These are phyloP conservation scores for Sitta carolinensis DNA, from an alignment of 2,797 vertebrate species.

Conservation along the genomic window DNA sequence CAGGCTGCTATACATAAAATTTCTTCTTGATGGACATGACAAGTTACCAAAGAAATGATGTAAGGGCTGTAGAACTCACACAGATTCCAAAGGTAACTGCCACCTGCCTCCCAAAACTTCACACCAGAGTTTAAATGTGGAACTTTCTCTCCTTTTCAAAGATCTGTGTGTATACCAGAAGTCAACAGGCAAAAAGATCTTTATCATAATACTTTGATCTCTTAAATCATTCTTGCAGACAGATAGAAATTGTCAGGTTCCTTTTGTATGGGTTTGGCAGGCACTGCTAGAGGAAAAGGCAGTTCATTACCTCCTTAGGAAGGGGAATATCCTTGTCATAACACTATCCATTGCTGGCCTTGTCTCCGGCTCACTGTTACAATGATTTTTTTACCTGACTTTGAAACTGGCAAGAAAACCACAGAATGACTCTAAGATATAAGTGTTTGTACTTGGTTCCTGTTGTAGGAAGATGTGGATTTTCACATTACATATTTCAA, in stretches of 20 bases:
- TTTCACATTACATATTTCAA: not conserved
- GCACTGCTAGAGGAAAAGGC: not conserved
- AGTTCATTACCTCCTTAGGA: not conserved
- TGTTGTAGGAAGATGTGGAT: not conserved
- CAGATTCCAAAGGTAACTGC: not conserved
- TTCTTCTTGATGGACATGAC: not conserved
- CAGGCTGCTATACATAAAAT: not conserved
- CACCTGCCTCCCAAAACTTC: not conserved
- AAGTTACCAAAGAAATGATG: not conserved
- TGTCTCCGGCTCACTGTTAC: not conserved
- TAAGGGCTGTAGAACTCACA: not conserved
- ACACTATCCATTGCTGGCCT: not conserved
- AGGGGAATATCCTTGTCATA: not conserved
- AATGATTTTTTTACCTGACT: not conserved
- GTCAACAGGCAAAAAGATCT: not conserved
- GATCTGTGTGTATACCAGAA: not conserved
- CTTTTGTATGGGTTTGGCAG: not conserved
- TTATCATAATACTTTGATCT: not conserved
- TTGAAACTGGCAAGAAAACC: not conserved
- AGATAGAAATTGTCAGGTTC: not conserved
- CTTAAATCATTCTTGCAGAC: not conserved
- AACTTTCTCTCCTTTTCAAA: not conserved
- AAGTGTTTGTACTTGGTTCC: not conserved
- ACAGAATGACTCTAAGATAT: not conserved
- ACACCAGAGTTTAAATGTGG: not conserved